Evolutionary conservation across 2,113 vertebrate genomes (phyloP).

Genomic region (Atrichornis clamosus): DNA sequence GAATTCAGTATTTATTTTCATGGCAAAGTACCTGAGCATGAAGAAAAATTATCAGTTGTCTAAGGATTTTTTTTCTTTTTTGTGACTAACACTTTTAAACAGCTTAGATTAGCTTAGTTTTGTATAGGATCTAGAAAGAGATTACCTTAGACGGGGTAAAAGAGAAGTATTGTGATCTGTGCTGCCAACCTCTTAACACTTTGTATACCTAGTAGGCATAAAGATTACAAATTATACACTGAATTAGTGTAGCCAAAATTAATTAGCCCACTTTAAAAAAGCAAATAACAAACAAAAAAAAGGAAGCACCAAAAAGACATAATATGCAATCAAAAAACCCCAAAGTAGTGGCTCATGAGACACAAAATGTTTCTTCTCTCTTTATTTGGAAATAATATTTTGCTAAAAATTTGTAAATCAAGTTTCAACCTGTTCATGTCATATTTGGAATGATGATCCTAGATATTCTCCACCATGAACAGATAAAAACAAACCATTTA

Average conservation of each 20-base stretch:
- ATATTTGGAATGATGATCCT: neutral
- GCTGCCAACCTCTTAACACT: neutral
- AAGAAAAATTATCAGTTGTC: neutral
- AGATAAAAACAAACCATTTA: neutral
- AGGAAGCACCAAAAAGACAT: neutral
- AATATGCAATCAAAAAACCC: rapidly evolving
- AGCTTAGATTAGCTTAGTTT: neutral
- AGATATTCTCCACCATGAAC: neutral
- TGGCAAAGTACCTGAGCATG: neutral
- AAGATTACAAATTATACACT: neutral
- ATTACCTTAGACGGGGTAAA: neutral
- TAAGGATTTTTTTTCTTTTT: neutral
- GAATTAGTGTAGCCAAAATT: neutral
- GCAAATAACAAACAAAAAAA: neutral
- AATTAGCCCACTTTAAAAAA: neutral
- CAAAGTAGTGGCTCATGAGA: neutral
- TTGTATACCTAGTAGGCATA: neutral
- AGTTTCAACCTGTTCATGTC: neutral
- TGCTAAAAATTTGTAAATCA: neutral
- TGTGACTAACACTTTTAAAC: neutral
- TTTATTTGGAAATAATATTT: neutral
- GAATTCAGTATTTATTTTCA: neutral
- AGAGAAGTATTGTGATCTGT: neutral
- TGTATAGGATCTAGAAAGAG: neutral
- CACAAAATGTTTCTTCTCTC: neutral